Conservation (phyloP, 2,797 vertebrate species). For the Lates japonicus region DNA sequence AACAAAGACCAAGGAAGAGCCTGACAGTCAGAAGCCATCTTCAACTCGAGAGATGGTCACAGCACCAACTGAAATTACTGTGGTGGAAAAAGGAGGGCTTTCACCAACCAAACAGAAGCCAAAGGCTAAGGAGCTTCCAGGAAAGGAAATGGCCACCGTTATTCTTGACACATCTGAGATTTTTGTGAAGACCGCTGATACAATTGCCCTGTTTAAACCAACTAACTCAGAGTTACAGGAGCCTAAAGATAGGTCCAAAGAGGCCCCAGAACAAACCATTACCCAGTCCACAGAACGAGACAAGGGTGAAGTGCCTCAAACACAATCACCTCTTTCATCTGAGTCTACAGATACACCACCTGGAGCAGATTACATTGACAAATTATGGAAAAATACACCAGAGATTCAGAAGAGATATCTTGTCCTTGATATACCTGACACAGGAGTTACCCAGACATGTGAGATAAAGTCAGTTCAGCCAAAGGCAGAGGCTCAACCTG, state of each 20-base stretch:
- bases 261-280: no score
- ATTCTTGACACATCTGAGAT: conserved; percentile 46
- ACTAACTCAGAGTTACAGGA: conserved; percentile 7
- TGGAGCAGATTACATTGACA: conserved; percentile 41
- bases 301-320: conserved; percentile 14
- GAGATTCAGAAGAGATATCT: conserved; percentile 71
- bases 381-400: conserved; percentile 36
- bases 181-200: conserved; percentile 9
- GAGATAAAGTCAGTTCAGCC: conserved; percentile 21
- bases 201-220: conserved; percentile 3
- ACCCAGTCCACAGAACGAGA: conserved; percentile 6
- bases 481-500: neutral
- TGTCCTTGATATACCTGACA: conserved; percentile 66
- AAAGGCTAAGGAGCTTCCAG: neutral
- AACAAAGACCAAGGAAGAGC: neutral
- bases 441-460: conserved; percentile 4
- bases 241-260: no score
- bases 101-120: neutral
- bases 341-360: conserved; percentile 19
- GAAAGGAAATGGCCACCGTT: conserved; percentile 47
- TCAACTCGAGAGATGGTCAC: neutral
- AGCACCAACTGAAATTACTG: neutral
- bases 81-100: neutral
- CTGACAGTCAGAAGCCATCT: neutral
- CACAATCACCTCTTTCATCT: neutral